phyloP scores from a whole-genome alignment of 1,140 invertebrate genomes.

The Orchesella cincta region DNA sequence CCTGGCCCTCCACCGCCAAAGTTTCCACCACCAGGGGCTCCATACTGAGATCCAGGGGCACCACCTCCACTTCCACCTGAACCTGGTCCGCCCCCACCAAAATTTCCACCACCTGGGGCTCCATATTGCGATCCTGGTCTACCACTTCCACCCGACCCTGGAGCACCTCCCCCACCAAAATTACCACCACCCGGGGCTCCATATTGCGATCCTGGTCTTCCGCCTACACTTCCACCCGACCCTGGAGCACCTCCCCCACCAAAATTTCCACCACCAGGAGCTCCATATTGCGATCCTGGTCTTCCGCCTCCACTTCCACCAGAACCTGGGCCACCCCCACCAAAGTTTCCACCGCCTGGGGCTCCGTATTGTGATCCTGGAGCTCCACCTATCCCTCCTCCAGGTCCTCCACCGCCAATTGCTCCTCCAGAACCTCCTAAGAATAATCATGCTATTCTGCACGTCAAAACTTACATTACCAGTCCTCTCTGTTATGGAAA shows the following conservation, averaged over 20 bases:
- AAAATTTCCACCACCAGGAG: not conserved
- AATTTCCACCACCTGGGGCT: not conserved
- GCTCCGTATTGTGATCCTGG: slow-evolving; percentile 9
- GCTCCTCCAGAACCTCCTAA: not conserved
- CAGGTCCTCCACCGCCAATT: slow-evolving; percentile 26
- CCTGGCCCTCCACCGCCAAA: not conserved
- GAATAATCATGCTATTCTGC: not conserved
- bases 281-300: not conserved
- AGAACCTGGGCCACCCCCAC: not conserved
- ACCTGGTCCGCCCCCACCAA: not conserved
- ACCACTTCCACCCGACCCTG: not conserved
- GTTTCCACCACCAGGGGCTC: not conserved
- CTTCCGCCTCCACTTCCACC: not conserved
- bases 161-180: not conserved
- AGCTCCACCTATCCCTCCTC: slow-evolving; percentile 1
- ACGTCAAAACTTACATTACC: too few species aligned
- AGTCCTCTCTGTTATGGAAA: not conserved
- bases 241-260: not conserved
- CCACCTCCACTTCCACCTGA: not conserved
- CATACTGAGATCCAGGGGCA: not conserved
- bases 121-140: not conserved
- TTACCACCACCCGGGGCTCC: slow-evolving; percentile 12
- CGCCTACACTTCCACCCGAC: not conserved
- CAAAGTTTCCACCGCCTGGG: not conserved
- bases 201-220: not conserved